Evolutionary conservation across 2,797 vertebrate genomes (phyloP).

Genomic region (Merluccius polli): DNA sequence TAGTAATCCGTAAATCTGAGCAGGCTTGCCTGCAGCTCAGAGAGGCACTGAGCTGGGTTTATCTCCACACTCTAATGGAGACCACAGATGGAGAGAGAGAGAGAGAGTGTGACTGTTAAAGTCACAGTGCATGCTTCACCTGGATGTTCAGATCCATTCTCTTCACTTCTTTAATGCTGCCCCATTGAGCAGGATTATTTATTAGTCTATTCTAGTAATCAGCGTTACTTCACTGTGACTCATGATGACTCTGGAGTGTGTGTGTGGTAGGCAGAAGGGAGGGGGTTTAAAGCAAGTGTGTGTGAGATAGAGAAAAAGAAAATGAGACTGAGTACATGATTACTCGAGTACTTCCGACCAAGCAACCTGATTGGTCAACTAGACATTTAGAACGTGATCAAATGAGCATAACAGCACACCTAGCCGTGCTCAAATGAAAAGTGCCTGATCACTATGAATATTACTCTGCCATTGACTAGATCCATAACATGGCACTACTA

Average conservation of each 20-base stretch:
- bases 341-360: neutral
- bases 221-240: neutral
- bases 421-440: neutral
- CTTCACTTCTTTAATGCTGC: neutral
- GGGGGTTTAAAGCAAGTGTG: neutral
- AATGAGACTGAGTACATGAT: neutral
- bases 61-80: slow-evolving; percentile 44
- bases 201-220: neutral
- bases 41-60: slow-evolving; percentile 58
- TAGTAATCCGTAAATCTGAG: slow-evolving; percentile 56
- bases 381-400: no score
- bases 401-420: neutral
- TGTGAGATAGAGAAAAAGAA: neutral
- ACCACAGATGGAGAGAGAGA: neutral
- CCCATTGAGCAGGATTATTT: neutral
- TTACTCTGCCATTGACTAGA: neutral
- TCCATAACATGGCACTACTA: neutral
- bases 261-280: slow-evolving; percentile 4
- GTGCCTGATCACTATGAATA: neutral
- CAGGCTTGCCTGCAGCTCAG: slow-evolving; percentile 44
- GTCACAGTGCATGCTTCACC: neutral
- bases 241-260: slow-evolving; percentile 20
- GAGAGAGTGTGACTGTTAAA: neutral
- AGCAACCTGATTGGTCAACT: no score
- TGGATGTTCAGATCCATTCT: neutral